Evolutionary conservation across 2,797 vertebrate species (phyloP).

Genomic region (Gymnoscopelus microlampas): DNA sequence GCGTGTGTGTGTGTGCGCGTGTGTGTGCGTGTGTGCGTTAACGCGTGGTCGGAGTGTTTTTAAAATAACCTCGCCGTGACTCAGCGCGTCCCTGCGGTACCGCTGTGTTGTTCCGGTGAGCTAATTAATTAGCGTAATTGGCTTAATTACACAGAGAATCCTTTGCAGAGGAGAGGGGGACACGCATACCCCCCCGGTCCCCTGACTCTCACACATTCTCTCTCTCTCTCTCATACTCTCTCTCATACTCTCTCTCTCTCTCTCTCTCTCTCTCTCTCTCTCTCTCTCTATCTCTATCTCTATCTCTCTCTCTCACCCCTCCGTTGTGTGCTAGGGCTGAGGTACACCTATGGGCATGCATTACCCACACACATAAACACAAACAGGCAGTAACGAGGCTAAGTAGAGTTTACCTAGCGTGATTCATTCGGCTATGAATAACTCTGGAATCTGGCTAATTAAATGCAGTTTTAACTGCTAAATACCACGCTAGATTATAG

Average conservation of each 20-base stretch:
- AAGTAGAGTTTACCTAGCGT: neutral
- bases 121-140: slow-evolving; percentile 56
- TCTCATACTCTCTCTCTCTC: neutral
- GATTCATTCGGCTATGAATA: neutral
- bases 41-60: slow-evolving; percentile 11
- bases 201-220: slow-evolving; percentile 19
- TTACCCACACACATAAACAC: slow-evolving; percentile 1
- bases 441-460: neutral
- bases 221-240: neutral
- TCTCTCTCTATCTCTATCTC: neutral
- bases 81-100: slow-evolving; percentile 36
- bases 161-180: slow-evolving; percentile 37
- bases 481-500: neutral
- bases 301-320: too few species aligned
- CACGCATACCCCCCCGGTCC: slow-evolving; percentile 12
- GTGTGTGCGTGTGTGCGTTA: too few species aligned
- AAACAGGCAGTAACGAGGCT: neutral
- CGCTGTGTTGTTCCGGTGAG: slow-evolving; percentile 41
- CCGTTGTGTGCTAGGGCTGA: too few species aligned
- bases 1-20: slow-evolving; percentile 1
- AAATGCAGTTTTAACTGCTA: neutral
- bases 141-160: slow-evolving; percentile 58
- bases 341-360: neutral
- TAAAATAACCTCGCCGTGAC: slow-evolving; percentile 28
- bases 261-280: slow-evolving; percentile 13